Percentiles rank a stretch among this genome's conserved stretches.
These are phyloP conservation scores for Macrosoma leucophasiata DNA, from an alignment of 2,888 invertebrate species.

Conservation along the genomic window DNA sequence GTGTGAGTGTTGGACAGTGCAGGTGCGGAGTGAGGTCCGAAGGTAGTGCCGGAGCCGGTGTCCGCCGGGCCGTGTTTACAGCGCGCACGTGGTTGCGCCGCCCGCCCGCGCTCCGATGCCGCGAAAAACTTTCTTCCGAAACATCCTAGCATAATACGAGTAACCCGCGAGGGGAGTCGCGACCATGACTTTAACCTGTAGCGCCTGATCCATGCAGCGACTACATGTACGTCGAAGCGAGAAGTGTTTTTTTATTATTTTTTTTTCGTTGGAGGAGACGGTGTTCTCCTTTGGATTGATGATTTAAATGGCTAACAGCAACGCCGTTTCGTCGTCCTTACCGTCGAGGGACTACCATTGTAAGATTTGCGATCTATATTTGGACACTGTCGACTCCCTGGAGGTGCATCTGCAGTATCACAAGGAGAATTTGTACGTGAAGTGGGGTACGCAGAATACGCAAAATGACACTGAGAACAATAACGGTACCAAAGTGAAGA, in stretches of 20 bases:
- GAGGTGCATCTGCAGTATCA: conserved; percentile 88
- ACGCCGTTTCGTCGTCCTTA: conserved; percentile 71
- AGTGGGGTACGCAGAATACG: conserved; percentile 80
- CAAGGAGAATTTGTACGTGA: conserved; percentile 83
- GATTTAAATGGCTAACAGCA: conserved; percentile 74
- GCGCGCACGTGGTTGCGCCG: conserved; percentile 63
- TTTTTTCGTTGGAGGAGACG: conserved; percentile 73
- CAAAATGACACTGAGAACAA: conserved; percentile 80
- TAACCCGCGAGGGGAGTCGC: conserved; percentile 42
- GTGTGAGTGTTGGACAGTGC: too few species aligned
- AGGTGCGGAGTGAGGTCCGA: too few species aligned
- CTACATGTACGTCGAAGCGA: conserved; percentile 64
- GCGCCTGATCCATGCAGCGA: conserved; percentile 50
- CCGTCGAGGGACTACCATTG: conserved; percentile 80
- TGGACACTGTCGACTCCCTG: conserved; percentile 85
- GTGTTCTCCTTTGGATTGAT: conserved; percentile 63
- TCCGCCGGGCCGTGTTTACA: conserved; percentile 54
- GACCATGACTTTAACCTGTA: conserved; percentile 62
- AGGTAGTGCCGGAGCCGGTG: conserved; percentile 9
- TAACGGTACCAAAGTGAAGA: conserved; percentile 77
- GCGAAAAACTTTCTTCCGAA: conserved; percentile 69
- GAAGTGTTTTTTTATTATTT: conserved; percentile 66
- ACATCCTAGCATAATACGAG: conserved; percentile 57
- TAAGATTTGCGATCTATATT: conserved; percentile 83
- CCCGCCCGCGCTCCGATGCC: conserved; percentile 63